Percentiles rank a stretch among this genome's conserved stretches.
These are phyloP conservation scores for Pocillopora grandis DNA, from an alignment of 92 coral and sea anemone genomes.

Conservation along the genomic window DNA sequence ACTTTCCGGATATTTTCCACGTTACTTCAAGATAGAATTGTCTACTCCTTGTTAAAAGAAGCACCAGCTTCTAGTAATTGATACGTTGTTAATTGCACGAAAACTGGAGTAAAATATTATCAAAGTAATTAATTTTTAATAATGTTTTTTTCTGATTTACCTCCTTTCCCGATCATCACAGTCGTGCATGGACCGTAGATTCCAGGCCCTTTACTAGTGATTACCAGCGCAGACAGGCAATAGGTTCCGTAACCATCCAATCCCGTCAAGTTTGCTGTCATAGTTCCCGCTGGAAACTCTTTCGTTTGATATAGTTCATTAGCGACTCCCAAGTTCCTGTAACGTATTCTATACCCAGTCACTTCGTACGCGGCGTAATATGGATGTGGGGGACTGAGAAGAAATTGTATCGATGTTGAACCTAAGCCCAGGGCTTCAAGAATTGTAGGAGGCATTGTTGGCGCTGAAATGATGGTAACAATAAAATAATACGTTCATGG, in stretches of 20 bases:
- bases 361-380: slow-evolving; percentile 29
- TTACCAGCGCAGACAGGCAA: slow-evolving; percentile 23
- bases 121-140: neutral
- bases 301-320: neutral
- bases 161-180: slow-evolving; percentile 17
- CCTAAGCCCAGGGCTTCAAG: neutral
- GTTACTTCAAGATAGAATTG: no score
- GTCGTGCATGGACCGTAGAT: neutral
- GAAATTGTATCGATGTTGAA: slow-evolving; percentile 7
- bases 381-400: slow-evolving; percentile 18
- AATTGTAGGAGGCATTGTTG: slow-evolving; percentile 23
- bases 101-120: no score
- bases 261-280: neutral
- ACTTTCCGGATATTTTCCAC: no score
- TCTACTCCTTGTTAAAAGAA: no score
- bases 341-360: slow-evolving; percentile 15
- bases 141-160: neutral
- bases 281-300: slow-evolving; percentile 4
- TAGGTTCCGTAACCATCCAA: slow-evolving; percentile 14
- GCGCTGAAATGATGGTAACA: neutral
- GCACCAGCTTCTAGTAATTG: no score
- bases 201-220: slow-evolving; percentile 20
- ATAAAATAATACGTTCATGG: neutral
- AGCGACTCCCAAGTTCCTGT: neutral
- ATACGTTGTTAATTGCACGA: no score